These are phyloP conservation scores for Zaprionus inermis DNA, from an alignment of 1,140 invertebrate species.

Conservation along the genomic window DNA sequence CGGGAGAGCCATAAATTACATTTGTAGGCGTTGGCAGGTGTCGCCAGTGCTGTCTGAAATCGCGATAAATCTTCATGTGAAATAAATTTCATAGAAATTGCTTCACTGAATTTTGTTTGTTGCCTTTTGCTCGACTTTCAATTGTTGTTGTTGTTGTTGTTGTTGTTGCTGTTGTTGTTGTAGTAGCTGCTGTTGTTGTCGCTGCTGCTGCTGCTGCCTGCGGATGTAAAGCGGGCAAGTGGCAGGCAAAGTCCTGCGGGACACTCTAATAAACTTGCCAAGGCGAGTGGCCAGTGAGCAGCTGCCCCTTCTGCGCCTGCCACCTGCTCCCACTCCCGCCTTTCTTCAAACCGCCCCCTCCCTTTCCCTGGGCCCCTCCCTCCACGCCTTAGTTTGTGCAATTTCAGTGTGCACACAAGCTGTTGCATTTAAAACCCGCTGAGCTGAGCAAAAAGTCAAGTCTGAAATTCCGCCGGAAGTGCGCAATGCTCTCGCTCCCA, in stretches of 20 bases:
- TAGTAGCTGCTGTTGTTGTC: conserved; percentile 24
- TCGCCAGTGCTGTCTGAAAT: conserved; percentile 84
- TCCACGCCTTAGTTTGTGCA: conserved; percentile 19
- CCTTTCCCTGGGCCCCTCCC: not conserved
- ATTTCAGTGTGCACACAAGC: conserved; percentile 58
- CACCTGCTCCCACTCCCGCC: too few species aligned
- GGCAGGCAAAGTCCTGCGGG: conserved; percentile 66
- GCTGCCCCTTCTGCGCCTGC: not conserved
- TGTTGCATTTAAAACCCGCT: conserved; percentile 74
- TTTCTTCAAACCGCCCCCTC: not conserved
- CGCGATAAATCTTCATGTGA: conserved; percentile 84
- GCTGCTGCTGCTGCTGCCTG: conserved; percentile 38
- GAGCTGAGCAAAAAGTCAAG: conserved; percentile 66
- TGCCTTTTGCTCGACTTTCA: conserved; percentile 71
- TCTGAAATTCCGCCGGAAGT: conserved; percentile 76
- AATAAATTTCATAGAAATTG: conserved; percentile 85
- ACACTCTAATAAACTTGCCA: conserved; percentile 70
- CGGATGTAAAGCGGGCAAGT: conserved; percentile 71
- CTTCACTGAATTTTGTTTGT: conserved; percentile 83
- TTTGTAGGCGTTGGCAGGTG: conserved; percentile 84
- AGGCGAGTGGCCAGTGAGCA: conserved; percentile 7
- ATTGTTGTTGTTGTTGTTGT: conserved; percentile 37
- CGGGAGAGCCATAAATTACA: conserved; percentile 84
- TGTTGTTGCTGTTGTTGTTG: conserved; percentile 27
- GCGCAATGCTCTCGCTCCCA: conserved; percentile 47